These are phyloP conservation scores for Suricata suricatta DNA, from an alignment of 2,113 vertebrate genomes.

Conservation along the genomic window DNA sequence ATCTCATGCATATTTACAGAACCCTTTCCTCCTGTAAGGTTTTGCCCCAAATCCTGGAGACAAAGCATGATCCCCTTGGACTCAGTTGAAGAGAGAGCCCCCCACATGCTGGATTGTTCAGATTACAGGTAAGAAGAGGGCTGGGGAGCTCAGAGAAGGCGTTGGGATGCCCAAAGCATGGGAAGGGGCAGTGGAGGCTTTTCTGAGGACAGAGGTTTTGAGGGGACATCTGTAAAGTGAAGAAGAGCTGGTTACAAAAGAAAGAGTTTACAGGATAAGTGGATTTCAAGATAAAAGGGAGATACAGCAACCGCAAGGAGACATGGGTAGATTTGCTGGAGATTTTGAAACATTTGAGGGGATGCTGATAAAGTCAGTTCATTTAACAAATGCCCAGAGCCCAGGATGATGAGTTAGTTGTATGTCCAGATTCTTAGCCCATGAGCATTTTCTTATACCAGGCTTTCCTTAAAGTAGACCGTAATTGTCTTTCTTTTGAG, in stretches of 20 bases:
- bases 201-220: not conserved
- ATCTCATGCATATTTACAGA: not conserved
- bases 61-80: not conserved
- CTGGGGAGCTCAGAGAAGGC: not conserved
- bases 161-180: too few relatives aligned
- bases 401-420: not conserved
- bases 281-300: not conserved
- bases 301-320: not conserved
- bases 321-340: not conserved
- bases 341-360: not conserved
- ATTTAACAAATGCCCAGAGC: not conserved
- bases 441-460: not conserved
- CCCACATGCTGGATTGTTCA: not conserved
- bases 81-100: not conserved
- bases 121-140: not conserved
- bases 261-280: rapidly evolving
- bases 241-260: not conserved
- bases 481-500: not conserved
- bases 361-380: not conserved
- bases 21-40: not conserved
- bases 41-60: not conserved
- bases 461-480: not conserved
- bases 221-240: not conserved
- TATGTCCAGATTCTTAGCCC: not conserved
- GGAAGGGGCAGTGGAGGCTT: rapidly evolving